Conservation (phyloP, 2,113 vertebrate species). For the Panthera tigris region DNA sequence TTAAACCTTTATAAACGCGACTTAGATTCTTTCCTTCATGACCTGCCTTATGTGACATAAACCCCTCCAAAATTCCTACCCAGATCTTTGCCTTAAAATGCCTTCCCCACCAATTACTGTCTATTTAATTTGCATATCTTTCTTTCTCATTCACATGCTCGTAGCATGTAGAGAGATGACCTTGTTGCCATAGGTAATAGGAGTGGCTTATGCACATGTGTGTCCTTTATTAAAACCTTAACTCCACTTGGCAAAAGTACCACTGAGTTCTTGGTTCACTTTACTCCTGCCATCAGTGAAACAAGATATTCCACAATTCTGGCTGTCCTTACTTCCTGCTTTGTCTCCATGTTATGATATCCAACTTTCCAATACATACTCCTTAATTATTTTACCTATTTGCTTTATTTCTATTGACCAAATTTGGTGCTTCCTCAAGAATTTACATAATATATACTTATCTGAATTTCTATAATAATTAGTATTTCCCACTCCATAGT, state of each 20-base stretch:
- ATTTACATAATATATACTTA: background rate
- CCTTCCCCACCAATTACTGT: background rate
- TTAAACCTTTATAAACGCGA: background rate
- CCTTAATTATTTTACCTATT: constrained; percentile 25
- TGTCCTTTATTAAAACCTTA: background rate
- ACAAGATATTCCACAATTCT: background rate
- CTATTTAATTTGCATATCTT: background rate
- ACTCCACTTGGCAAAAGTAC: background rate
- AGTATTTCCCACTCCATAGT: background rate
- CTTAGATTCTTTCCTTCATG: background rate
- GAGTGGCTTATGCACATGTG: background rate
- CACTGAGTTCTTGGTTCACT: background rate
- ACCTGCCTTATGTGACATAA: background rate
- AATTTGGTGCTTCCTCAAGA: background rate
- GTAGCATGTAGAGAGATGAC: background rate
- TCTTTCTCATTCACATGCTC: background rate
- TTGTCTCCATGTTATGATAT: background rate
- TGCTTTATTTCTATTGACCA: background rate
- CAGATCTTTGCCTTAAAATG: background rate
- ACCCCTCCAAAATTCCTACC: background rate
- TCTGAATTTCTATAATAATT: background rate
- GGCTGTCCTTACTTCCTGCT: background rate
- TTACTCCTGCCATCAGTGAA: background rate
- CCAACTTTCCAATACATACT: background rate
- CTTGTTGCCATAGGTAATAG: background rate